A percentile compares a stretch with the other conserved stretches of the same genome.
phyloP scores from a whole-genome alignment of 2,797 vertebrate genomes.

The Sebastolobus alascanus region DNA sequence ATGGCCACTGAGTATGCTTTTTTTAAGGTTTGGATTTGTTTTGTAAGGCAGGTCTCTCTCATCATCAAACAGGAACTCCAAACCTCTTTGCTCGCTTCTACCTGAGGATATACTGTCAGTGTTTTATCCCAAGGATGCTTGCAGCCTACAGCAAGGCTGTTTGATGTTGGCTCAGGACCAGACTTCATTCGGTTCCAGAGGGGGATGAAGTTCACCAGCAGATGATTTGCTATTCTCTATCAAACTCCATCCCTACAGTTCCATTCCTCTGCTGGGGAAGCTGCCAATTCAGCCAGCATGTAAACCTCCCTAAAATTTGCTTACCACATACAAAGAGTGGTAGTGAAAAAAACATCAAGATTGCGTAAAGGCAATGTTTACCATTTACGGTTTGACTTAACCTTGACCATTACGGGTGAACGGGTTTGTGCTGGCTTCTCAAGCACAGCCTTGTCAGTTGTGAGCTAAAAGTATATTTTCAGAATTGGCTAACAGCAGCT shows the following conservation, averaged over 20 bases:
- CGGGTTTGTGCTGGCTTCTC: slow-evolving; percentile 10
- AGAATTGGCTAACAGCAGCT: slow-evolving; percentile 24
- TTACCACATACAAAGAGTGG: slow-evolving; percentile 10
- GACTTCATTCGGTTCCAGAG: slow-evolving; percentile 63
- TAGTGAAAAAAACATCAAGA: slow-evolving; percentile 18
- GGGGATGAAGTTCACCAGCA: slow-evolving; percentile 71
- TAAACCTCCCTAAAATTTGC: slow-evolving; percentile 21
- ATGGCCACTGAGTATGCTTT: not conserved
- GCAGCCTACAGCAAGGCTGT: slow-evolving; percentile 71
- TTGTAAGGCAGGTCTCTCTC: slow-evolving; percentile 43
- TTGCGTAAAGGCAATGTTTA: slow-evolving; percentile 22
- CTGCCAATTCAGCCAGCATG: slow-evolving; percentile 28
- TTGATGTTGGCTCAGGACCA: slow-evolving; percentile 79
- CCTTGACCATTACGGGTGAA: slow-evolving; percentile 4
- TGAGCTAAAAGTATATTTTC: slow-evolving; percentile 25
- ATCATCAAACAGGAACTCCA: slow-evolving; percentile 65
- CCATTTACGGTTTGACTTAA: slow-evolving; percentile 24
- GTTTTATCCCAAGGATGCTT: slow-evolving; percentile 71
- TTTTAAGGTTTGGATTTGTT: slow-evolving; percentile 38
- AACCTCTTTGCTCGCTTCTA: slow-evolving; percentile 56
- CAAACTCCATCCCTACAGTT: slow-evolving; percentile 56
- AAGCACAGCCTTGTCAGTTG: not conserved
- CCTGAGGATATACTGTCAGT: slow-evolving; percentile 63
- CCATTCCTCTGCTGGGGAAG: slow-evolving; percentile 37
- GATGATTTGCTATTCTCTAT: slow-evolving; percentile 79